Percentiles rank a stretch among this genome's conserved stretches.
phyloP scores from a whole-genome alignment of 2,888 invertebrate species.

The Sesia bembeciformis region DNA sequence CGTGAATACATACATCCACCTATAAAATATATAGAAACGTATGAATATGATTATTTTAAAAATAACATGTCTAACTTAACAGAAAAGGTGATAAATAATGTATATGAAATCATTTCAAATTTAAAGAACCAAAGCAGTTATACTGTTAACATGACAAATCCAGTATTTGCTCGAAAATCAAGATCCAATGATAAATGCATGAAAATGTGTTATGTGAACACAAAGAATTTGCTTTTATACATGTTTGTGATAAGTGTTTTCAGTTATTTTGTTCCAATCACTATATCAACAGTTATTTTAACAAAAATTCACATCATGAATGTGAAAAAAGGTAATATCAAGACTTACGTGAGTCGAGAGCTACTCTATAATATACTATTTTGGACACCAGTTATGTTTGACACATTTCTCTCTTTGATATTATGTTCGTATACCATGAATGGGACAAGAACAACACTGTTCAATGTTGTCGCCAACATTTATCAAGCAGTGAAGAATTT shows the following conservation, averaged over 20 bases:
- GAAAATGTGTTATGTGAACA: constrained; percentile 52
- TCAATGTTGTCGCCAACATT: constrained; percentile 58
- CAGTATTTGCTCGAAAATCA: constrained; percentile 19
- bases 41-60: constrained; percentile 25
- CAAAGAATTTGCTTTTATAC: constrained; percentile 44
- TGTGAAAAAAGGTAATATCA: constrained; percentile 35
- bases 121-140: constrained; percentile 30
- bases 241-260: constrained; percentile 47
- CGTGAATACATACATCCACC: constrained; percentile 27
- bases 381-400: constrained; percentile 65
- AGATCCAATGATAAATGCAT: constrained; percentile 37
- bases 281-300: constrained; percentile 50
- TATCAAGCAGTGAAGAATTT: constrained; percentile 60
- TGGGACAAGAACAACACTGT: constrained; percentile 43
- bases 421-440: constrained; percentile 52
- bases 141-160: constrained; percentile 29
- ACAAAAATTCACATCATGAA: constrained; percentile 54
- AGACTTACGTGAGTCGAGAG: constrained; percentile 49
- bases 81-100: constrained; percentile 37
- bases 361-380: constrained; percentile 57
- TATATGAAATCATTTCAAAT: constrained; percentile 40
- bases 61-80: constrained; percentile 18
- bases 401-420: constrained; percentile 51
- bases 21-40: constrained; percentile 32
- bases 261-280: constrained; percentile 60